Evolutionary conservation across 2,113 vertebrate genomes (phyloP).

Genomic region (Colistium nudipinnis): DNA sequence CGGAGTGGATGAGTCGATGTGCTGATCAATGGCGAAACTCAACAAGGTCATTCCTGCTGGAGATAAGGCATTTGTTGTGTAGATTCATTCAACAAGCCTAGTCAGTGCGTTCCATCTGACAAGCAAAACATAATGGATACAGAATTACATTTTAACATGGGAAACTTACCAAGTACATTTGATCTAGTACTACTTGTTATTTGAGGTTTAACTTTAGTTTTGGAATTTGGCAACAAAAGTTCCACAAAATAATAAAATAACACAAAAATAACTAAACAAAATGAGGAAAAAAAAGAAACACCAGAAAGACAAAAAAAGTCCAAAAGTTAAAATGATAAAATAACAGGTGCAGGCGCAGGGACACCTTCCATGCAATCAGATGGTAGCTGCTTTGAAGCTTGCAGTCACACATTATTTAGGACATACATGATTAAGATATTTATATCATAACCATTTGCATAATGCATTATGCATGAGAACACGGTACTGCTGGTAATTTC

Average conservation of each 20-base stretch:
- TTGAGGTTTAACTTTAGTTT: neutral
- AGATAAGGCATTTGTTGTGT: constrained; percentile 61
- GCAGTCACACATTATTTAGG: constrained; percentile 54
- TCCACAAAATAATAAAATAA: neutral
- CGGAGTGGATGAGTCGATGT: constrained; percentile 64
- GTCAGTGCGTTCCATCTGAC: constrained; percentile 13
- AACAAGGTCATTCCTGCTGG: constrained; percentile 63
- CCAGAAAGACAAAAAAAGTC: neutral
- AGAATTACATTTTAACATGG: neutral
- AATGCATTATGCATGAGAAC: constrained; percentile 57
- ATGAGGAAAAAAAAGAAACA: neutral
- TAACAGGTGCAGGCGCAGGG: constrained; percentile 40
- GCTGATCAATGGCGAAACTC: constrained; percentile 71
- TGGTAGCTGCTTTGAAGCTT: constrained; percentile 44
- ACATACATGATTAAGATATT: constrained; percentile 62
- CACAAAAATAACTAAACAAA: neutral
- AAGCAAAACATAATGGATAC: neutral
- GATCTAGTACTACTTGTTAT: neutral
- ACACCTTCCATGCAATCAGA: neutral
- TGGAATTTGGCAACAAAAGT: neutral
- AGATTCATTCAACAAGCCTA: constrained; percentile 42
- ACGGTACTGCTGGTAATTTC: constrained; percentile 39
- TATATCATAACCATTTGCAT: constrained; percentile 43
- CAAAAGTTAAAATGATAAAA: constrained; percentile 16
- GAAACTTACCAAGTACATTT: neutral